These are phyloP conservation scores for Trididemnum clinides DNA, from an alignment of 23 tunicate species.

Conservation along the genomic window DNA sequence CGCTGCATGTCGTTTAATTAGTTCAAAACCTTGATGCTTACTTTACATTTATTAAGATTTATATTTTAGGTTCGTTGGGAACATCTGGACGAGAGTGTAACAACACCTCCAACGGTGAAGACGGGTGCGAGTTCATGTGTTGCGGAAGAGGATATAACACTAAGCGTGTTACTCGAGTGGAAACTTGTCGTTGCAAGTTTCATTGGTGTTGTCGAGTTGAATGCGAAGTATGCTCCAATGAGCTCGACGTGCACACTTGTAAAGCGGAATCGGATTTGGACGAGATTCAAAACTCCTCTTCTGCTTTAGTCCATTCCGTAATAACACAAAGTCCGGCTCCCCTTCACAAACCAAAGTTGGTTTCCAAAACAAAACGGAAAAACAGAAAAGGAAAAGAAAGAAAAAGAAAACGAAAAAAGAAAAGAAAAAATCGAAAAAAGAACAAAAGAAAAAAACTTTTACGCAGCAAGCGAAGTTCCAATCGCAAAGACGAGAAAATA, in stretches of 20 bases:
- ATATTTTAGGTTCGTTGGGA: slow-evolving; percentile 63
- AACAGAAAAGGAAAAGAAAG: background rate
- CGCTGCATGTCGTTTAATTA: too few species aligned
- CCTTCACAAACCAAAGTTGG: background rate
- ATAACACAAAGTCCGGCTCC: background rate
- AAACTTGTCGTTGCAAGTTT: slow-evolving; percentile 60
- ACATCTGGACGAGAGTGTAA: slow-evolving; percentile 80
- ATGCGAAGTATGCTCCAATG: slow-evolving; percentile 36
- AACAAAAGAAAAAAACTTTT: background rate
- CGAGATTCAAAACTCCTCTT: background rate
- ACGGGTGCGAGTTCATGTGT: slow-evolving; percentile 67
- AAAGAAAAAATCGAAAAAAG: background rate
- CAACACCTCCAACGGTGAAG: slow-evolving; percentile 58
- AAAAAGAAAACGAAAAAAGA: background rate
- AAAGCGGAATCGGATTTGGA: slow-evolving; percentile 36
- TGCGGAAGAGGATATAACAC: slow-evolving; percentile 82
- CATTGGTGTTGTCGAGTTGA: slow-evolving; percentile 75
- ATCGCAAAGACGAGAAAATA: too few species aligned
- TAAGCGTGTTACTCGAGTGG: slow-evolving; percentile 24
- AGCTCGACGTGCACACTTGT: slow-evolving; percentile 67
- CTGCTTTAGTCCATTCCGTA: background rate
- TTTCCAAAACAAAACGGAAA: background rate
- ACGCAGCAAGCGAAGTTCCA: too few species aligned
- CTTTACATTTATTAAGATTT: too few species aligned
- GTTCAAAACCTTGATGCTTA: background rate